Evolutionary conservation across 2,888 invertebrate genomes (phyloP).

Genomic region (Xestobium rufovillosum): DNA sequence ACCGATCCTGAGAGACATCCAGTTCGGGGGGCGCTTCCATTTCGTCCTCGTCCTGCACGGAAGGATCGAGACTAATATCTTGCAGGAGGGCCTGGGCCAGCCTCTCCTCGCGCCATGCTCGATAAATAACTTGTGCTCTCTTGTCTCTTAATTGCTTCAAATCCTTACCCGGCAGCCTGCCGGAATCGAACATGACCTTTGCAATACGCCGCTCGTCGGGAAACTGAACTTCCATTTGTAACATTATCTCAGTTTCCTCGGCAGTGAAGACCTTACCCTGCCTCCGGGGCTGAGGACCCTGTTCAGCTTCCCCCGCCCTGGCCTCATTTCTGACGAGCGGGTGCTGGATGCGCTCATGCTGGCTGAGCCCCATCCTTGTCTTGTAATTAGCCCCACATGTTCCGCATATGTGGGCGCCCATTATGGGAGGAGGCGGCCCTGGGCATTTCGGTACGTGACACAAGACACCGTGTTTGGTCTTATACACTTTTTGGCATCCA

Average conservation of each 20-base stretch:
- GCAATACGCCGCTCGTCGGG: conserved; percentile 7
- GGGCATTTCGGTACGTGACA: not conserved
- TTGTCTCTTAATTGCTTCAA: conserved; percentile 18
- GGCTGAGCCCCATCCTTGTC: not conserved
- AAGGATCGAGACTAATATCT: too few relatives aligned
- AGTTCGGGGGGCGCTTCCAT: too few relatives aligned
- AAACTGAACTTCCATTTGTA: conserved; percentile 8
- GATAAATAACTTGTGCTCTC: conserved; percentile 10
- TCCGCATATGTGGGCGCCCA: not conserved
- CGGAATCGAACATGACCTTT: conserved; percentile 6
- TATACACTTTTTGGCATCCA: not conserved
- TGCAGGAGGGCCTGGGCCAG: not conserved
- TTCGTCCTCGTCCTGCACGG: not conserved
- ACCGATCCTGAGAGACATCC: too few relatives aligned
- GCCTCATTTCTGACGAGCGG: conserved; percentile 12
- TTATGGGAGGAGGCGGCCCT: not conserved
- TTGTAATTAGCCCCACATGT: not conserved
- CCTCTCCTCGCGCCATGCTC: conserved; percentile 7
- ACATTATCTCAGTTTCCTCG: conserved; percentile 7
- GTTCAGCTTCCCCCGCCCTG: conserved; percentile 7
- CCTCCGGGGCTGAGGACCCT: not conserved
- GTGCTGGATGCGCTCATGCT: conserved; percentile 7
- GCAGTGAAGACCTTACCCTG: not conserved
- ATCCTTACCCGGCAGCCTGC: conserved; percentile 5
- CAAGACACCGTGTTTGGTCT: not conserved